phyloP scores from a whole-genome alignment of 2,113 vertebrate genomes.

The Ursus arctos region DNA sequence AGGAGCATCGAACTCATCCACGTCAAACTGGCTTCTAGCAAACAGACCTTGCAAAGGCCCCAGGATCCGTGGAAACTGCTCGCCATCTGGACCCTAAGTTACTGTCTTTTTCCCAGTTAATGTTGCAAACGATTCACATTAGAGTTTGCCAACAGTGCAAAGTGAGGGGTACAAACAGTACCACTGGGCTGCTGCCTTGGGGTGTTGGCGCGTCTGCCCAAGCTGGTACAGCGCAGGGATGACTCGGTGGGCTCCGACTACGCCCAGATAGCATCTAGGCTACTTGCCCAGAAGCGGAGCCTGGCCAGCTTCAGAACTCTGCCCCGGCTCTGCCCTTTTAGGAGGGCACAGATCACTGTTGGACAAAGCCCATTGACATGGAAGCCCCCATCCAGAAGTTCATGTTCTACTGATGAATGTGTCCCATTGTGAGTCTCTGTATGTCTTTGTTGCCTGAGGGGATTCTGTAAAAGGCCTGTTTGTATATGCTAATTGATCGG shows the following conservation, averaged over 20 bases:
- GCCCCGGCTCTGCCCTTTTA: conserved; percentile 36
- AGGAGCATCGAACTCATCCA: neutral
- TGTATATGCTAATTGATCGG: conserved; percentile 39
- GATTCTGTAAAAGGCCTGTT: conserved; percentile 57
- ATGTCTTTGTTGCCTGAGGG: neutral
- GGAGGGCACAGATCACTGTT: conserved; percentile 42
- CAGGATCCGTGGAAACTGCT: neutral
- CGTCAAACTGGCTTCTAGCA: neutral
- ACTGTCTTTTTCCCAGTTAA: neutral
- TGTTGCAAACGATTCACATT: neutral
- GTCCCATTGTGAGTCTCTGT: conserved; percentile 30
- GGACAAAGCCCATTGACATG: conserved; percentile 62
- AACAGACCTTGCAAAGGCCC: neutral
- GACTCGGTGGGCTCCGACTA: neutral
- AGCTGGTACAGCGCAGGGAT: neutral
- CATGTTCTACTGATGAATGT: conserved; percentile 43
- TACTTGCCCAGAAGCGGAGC: neutral
- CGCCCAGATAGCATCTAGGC: neutral
- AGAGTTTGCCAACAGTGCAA: neutral
- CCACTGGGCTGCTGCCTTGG: neutral
- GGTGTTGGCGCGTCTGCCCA: neutral
- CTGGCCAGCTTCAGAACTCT: conserved; percentile 35
- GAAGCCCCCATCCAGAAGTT: neutral
- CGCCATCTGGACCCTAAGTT: neutral
- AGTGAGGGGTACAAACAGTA: neutral